Evolutionary conservation across 2,113 vertebrate genomes (phyloP).

Genomic region (Tragelaphus strepsiceros): DNA sequence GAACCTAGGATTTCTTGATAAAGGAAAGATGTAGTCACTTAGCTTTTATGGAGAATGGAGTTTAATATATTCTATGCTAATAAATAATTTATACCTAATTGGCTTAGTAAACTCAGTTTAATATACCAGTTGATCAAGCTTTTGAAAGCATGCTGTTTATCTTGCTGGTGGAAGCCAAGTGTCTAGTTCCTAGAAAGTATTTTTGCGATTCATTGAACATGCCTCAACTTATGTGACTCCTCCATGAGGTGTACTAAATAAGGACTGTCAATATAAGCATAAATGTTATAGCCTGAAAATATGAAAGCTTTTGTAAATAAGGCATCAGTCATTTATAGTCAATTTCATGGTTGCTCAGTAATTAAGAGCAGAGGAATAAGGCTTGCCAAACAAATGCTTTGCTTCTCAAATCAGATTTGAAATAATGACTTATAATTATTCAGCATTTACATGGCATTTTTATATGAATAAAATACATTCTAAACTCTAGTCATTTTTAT

Average conservation of each 20-base stretch:
- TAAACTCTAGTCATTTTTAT: not conserved
- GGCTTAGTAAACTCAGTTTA: not conserved
- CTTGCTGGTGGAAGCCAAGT: not conserved
- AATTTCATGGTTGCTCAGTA: conserved; percentile 15
- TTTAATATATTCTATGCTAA: not conserved
- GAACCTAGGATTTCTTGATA: not conserved
- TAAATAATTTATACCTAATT: not conserved
- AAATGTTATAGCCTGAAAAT: not conserved
- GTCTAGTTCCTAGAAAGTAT: not conserved
- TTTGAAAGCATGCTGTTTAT: not conserved
- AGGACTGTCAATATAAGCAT: not conserved
- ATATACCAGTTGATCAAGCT: not conserved
- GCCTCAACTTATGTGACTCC: not conserved
- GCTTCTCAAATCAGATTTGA: conserved; percentile 37
- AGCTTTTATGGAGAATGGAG: not conserved
- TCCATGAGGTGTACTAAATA: not conserved
- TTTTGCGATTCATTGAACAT: not conserved
- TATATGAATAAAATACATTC: conserved; percentile 26
- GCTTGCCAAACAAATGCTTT: conserved; percentile 12
- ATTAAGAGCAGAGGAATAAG: not conserved
- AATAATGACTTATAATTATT: conserved; percentile 30
- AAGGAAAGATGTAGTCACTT: not conserved
- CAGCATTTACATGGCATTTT: not conserved
- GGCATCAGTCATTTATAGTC: conserved; percentile 9
- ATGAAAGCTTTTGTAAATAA: not conserved